Base-by-base conservation (phyloP, 2,113 vertebrate species). In the Heterocephalus glaber region DNA sequence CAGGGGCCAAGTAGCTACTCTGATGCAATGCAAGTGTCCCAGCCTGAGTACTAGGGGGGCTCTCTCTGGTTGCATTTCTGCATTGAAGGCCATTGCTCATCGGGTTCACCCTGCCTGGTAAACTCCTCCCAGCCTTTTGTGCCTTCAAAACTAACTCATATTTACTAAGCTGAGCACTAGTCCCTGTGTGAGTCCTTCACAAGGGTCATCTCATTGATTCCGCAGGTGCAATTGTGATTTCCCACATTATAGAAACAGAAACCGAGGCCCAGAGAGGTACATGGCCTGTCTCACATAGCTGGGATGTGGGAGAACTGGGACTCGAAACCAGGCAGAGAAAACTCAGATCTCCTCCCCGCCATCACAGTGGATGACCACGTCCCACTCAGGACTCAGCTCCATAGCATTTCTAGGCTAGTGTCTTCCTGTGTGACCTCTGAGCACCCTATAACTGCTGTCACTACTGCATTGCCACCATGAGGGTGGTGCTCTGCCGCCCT, bases 261-360 rank as follows among this genome's bases (percentile, higher is more conserved):
- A n/a, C n/a, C n/a, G n/a, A n/a, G n/a, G n/a, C 74, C 56, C 41
- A 47, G 41, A 72, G 90, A 89, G 38, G 38, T 72, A 60, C 82
- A 60, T 28, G 63, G 86, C 38, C 79, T 72, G 41, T 10, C 61
- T 85, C 88, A 90, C 84, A 89, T 80, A 92, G 86, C 81, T 80
- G 19, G 56, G 47, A 44, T n/a, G 80, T 14, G 60, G 14, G 8
- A 68, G 56, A 80, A 81, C 26, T 4, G 1, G 44, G 58, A 87
- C 70, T 44, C 66, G 76, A 95, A 95, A 92, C 41, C 41, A 90
- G 85, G 94, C 72, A 60, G 4, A 26, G 38, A 0, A 35, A 80
- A 84, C 38, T 76, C 89, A 70, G 70, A 85, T 52, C 68, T 85
- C 49, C 81, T 87, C 3, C 20, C 60, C 60, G 79, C 35, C 84